Evolutionary conservation across 2,888 invertebrate genomes (phyloP).

Genomic region (Ametastegia equiseti): DNA sequence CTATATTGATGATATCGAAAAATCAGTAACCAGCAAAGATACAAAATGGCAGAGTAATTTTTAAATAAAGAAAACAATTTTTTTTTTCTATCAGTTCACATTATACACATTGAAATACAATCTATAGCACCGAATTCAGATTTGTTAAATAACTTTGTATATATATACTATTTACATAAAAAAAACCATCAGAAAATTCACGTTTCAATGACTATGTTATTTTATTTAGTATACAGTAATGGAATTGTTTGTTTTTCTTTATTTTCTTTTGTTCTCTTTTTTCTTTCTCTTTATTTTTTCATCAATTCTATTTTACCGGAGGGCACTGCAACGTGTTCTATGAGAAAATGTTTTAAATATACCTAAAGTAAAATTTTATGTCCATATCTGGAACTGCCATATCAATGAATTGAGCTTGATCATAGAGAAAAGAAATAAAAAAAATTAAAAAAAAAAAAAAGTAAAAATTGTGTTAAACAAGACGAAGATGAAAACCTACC

Average conservation of each 20-base stretch:
- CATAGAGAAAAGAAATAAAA: conserved; percentile 65
- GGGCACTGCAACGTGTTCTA: conserved; percentile 42
- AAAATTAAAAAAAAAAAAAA: conserved; percentile 61
- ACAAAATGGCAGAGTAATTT: conserved; percentile 70
- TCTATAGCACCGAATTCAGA: conserved; percentile 62
- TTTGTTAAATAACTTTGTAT: conserved; percentile 70
- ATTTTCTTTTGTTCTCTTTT: conserved; percentile 35
- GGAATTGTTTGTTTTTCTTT: conserved; percentile 37
- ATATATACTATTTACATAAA: conserved; percentile 68
- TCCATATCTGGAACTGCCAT: conserved; percentile 85
- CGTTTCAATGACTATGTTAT: conserved; percentile 63
- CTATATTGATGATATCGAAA: conserved; percentile 73
- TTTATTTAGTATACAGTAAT: conserved; percentile 55
- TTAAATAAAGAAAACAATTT: conserved; percentile 52
- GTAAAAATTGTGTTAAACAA: conserved; percentile 53
- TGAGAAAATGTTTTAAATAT: conserved; percentile 44
- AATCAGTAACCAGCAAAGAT: conserved; percentile 59
- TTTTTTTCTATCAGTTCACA: conserved; percentile 59
- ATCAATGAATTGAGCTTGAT: conserved; percentile 78
- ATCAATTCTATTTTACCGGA: conserved; percentile 11
- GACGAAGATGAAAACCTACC: conserved; percentile 68
- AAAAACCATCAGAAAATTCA: conserved; percentile 63
- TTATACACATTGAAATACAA: conserved; percentile 66
- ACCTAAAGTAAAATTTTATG: conserved; percentile 62
- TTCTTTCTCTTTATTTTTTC: neutral